Evolutionary conservation across 1,140 invertebrate species (phyloP).

Genomic region (Drosophila novamexicana): DNA sequence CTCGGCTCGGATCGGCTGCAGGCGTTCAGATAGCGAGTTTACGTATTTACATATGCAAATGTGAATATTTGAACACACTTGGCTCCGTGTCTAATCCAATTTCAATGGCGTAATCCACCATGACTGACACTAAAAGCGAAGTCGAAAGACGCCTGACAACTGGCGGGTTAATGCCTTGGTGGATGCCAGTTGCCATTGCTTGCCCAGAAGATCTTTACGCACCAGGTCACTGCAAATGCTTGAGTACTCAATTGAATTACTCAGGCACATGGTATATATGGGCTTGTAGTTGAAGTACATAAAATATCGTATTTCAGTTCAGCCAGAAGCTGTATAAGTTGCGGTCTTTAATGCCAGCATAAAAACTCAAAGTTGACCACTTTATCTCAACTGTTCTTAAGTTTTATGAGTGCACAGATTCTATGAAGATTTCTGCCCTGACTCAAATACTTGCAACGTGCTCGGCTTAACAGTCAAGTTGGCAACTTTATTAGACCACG

Average conservation of each 20-base stretch:
- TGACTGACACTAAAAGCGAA: slow-evolving; percentile 30
- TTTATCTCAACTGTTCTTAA: slow-evolving; percentile 7
- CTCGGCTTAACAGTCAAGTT: slow-evolving; percentile 18
- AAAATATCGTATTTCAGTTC: background rate
- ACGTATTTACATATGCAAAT: slow-evolving; percentile 24
- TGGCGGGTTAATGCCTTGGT: slow-evolving; percentile 13
- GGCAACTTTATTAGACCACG: slow-evolving; percentile 17
- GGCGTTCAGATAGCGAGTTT: background rate
- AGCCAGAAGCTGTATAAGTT: slow-evolving; percentile 4
- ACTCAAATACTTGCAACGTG: slow-evolving; percentile 11
- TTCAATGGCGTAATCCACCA: slow-evolving; percentile 27
- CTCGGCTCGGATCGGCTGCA: background rate
- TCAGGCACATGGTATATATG: background rate
- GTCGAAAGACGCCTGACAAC: slow-evolving; percentile 22
- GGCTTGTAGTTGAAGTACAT: background rate
- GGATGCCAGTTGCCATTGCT: slow-evolving; percentile 11
- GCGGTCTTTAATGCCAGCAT: slow-evolving; percentile 18
- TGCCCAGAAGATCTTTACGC: slow-evolving; percentile 17
- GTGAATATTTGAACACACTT: slow-evolving; percentile 11
- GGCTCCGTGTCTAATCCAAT: slow-evolving; percentile 32
- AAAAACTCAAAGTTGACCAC: slow-evolving; percentile 15
- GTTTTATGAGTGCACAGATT: slow-evolving; percentile 16
- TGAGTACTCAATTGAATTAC: slow-evolving; percentile 24
- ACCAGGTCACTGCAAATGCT: slow-evolving; percentile 24
- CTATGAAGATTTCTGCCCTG: slow-evolving; percentile 4